Base-by-base conservation (phyloP, 1,140 invertebrate genomes). In the Pollicipes pollicipes region DNA sequence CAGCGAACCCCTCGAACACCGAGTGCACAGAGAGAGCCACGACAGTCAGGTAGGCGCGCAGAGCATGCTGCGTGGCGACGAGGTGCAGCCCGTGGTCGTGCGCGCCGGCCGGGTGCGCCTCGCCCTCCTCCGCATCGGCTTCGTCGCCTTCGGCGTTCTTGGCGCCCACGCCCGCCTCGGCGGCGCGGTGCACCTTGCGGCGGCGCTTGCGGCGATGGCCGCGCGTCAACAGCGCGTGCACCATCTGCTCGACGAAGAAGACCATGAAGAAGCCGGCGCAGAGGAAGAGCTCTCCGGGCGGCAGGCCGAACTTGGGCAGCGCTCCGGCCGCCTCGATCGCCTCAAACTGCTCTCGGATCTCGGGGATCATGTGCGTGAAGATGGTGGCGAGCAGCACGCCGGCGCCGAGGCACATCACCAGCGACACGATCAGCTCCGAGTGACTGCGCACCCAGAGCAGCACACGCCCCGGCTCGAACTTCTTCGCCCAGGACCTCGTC, bases 351-450 rank as follows among this genome's bases (percentile, higher is more conserved):
- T 90, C 88, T 70, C 85, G 83, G 0, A 94, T 88, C 81, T 97
- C 94, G 0, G 93, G 93, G 37, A 96, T 79, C 70, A 97, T 80
- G 78, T 97, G 93, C 68, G 94, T 81, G 75, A 96, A 92, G 0
- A 90, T 93, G 0, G 93, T 96, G 66, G 88, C 88, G 71, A 97
- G 83, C 24, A 97, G 83, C 2, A 96, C 91, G 0, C 95, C 94
- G 3, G 91, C 94, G 2, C 93, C 93, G 75, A 95, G 91, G 73
- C 90, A 90, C 31, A 91, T 82, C 13, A 90, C 77, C n/a, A 86
- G 76, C 73, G 77, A 80, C 21, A 82, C 71, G 28, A 78, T 8
- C 21, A 68, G 13, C 70, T 73, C 69, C 13, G 31, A 31, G 21
- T 17, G 29, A 21, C 66, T 27, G 69, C 58, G 26, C 17, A 10